Evolutionary conservation across 1,140 invertebrate species (phyloP), one percentile per base, ranked within the genome.

Genomic region (Tribolium castaneum): DNA sequence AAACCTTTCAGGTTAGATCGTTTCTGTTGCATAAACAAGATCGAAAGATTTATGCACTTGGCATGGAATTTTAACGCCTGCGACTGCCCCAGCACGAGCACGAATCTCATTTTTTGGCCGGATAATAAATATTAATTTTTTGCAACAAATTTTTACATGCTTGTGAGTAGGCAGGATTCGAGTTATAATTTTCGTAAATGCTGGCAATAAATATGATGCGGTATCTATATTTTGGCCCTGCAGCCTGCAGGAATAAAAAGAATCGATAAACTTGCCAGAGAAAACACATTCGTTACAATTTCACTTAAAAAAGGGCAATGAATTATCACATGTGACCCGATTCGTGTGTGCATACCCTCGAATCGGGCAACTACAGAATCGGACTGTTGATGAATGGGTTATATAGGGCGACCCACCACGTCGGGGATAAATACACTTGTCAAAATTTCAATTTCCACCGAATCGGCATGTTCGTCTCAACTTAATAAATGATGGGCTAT

Each of bases 391-490:
- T 81, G 70, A 76, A 83, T 81, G 80, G 59, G 79, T 50, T 76
- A 45, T 66, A 50, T 78, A 70, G 78, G 54, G 79, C 75, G 73
- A 77, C 50, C 81, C 54, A 78, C 79, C 79, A 76, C 78, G 81
- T 82, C 82, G 82, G 83, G 16, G 83, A 85, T 85, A 83, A 85
- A 85, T 85, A 84, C 80, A 82, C 84, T 83, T 83, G 84, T 85
- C 84, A 84, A 85, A 85, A 84, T 85, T 85, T 85, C 84, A 85
- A 85, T 85, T 85, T 84, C 84, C 84, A 59, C 59, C 59, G 78
- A 84, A 82, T 77, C 82, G 71, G 77, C 79, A 77, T 81, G 34
- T 13, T 6, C 59, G 25, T 34, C 30, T 66, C 59, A 35, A 35
- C 25, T 34, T 66, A 66, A 66, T 22, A 66, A 66, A 39, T 66